These are phyloP conservation scores for Halcyon senegalensis DNA, from an alignment of 2,113 vertebrate genomes.

Conservation along the genomic window DNA sequence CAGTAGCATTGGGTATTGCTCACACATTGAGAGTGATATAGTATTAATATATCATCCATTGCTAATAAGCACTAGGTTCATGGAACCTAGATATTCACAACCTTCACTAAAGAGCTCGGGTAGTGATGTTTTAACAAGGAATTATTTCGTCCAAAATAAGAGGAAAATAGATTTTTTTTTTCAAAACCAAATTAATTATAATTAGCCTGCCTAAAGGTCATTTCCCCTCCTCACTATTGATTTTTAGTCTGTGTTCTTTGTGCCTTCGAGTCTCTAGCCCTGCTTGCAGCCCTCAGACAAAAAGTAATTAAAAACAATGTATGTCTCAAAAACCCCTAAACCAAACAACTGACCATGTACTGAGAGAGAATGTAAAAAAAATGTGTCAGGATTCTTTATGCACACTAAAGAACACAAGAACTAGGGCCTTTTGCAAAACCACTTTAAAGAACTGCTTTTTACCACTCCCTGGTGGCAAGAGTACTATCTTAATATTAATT, in stretches of 20 bases:
- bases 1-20: not conserved
- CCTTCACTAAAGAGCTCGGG: not conserved
- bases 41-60: not conserved
- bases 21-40: not conserved
- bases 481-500: not conserved
- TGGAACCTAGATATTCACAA: not conserved
- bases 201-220: not conserved
- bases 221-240: not conserved
- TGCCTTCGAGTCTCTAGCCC: not conserved
- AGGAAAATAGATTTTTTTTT: not conserved
- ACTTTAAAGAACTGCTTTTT: not conserved
- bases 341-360: rapidly evolving
- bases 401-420: not conserved
- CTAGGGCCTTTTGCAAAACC: not conserved
- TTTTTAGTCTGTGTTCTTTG: not conserved
- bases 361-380: not conserved
- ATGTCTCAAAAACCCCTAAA: not conserved
- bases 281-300: not conserved
- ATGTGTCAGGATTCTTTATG: not conserved
- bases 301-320: not conserved
- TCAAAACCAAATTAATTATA: not conserved
- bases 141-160: not conserved
- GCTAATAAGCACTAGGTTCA: not conserved
- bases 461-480: not conserved
- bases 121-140: not conserved